Percentiles rank a stretch among this genome's conserved stretches.
Evolutionary conservation across 2,888 invertebrate genomes (phyloP).

Genomic region (Schizotus pectinicornis): DNA sequence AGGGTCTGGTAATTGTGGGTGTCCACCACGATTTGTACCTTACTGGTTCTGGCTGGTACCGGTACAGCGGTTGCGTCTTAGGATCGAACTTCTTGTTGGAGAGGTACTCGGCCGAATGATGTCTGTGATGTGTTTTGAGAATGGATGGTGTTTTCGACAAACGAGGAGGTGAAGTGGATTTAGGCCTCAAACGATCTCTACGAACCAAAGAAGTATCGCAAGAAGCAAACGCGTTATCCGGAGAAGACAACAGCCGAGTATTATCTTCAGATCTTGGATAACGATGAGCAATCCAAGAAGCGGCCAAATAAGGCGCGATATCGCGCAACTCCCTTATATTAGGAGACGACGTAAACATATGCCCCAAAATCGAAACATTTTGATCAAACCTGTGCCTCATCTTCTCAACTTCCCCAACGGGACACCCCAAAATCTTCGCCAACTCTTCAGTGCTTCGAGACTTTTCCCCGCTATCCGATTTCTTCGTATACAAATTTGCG

Average conservation of each 20-base stretch:
- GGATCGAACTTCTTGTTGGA: conserved; percentile 77
- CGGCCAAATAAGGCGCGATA: conserved; percentile 79
- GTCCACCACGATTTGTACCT: conserved; percentile 60
- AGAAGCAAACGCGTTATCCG: conserved; percentile 51
- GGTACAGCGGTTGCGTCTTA: conserved; percentile 72
- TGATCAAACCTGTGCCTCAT: conserved; percentile 74
- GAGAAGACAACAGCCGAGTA: conserved; percentile 67
- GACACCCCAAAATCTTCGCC: conserved; percentile 55
- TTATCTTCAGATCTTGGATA: conserved; percentile 76
- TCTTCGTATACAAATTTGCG: conserved; percentile 63
- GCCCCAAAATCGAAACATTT: conserved; percentile 70
- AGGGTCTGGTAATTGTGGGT: conserved; percentile 66
- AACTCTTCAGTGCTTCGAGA: conserved; percentile 50
- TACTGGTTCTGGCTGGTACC: conserved; percentile 71
- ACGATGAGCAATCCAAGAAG: conserved; percentile 81
- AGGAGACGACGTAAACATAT: conserved; percentile 82
- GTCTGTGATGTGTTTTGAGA: conserved; percentile 50
- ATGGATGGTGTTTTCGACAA: conserved; percentile 56
- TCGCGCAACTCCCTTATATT: conserved; percentile 78
- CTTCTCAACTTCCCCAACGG: conserved; percentile 74
- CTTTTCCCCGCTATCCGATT: conserved; percentile 44
- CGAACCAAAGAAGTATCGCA: conserved; percentile 54
- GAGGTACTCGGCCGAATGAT: conserved; percentile 56
- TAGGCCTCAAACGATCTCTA: conserved; percentile 56
- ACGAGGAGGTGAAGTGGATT: conserved; percentile 61